Percentiles rank a stretch among this genome's conserved stretches.
phyloP scores from a whole-genome alignment of 2,888 invertebrate species.

The Alloplasta piceator region DNA sequence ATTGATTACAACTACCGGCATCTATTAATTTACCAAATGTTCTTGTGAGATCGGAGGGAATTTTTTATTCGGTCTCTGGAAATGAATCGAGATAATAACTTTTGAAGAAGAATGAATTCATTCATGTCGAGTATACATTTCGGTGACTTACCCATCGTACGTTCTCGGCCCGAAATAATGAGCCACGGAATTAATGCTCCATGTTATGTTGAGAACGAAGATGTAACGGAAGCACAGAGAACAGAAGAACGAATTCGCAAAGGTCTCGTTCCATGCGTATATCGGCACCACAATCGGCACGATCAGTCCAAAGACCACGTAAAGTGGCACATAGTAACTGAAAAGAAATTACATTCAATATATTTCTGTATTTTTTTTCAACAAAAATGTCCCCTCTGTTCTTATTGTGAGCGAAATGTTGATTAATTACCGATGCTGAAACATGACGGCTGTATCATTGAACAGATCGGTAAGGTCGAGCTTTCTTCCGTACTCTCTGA shows the following conservation, averaged over 20 bases:
- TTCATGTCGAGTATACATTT: neutral
- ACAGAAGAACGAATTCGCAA: constrained; percentile 86
- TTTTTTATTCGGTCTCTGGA: no score
- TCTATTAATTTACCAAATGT: no score
- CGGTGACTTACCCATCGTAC: constrained; percentile 69
- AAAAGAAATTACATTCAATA: constrained; percentile 74
- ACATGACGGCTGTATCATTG: constrained; percentile 89
- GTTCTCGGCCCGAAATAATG: constrained; percentile 79
- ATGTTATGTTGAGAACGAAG: constrained; percentile 89
- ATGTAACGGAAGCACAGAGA: constrained; percentile 87
- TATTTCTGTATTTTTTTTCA: neutral
- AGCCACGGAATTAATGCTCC: constrained; percentile 93
- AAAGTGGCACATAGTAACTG: constrained; percentile 88
- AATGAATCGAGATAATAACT: no score
- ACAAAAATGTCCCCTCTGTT: neutral
- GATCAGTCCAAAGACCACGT: constrained; percentile 85
- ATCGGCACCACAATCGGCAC: constrained; percentile 88
- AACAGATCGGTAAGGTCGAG: constrained; percentile 91
- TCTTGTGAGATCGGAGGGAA: no score
- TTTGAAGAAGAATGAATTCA: no score
- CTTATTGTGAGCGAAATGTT: neutral
- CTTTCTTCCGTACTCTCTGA: constrained; percentile 87
- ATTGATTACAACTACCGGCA: no score
- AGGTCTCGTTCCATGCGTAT: constrained; percentile 88
- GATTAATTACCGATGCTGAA: constrained; percentile 88